Evolutionary conservation across 2,113 vertebrate genomes (phyloP), one percentile per base, ranked within the genome.

Genomic region (Eurystomus gularis): DNA sequence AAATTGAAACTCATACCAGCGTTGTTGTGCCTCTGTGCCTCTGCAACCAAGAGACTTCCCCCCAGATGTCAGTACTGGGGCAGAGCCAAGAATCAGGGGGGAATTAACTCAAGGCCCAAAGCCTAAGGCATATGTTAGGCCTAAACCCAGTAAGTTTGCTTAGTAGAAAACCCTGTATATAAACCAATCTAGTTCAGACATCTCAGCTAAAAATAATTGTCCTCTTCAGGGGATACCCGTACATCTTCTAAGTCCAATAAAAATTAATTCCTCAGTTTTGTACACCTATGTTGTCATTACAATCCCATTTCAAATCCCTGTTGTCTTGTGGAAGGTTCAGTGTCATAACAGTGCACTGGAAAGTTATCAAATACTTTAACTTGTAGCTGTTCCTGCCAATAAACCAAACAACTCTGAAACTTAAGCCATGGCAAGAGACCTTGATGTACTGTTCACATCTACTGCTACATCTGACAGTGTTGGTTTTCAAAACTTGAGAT

Each of bases 1-100:
- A 90, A 77, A 86, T 37, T 86, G 48, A 90, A 95, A 88, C 42
- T 66, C 46, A 44, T 17, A 46, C 33, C 52, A n/a, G 75, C n/a
- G 66, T 13, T 15, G 21, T 5, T 16, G 11, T 5, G 80, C 49
- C 39, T 64, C 9, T 51, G 39, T 17, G n/a, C 12, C 31, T 42
- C 46, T 39, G 14, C 1, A 3, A 48, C 19, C 0, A 0, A 80
- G 14, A 71, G 13, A 17, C 35, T 92, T 81, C 31, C 10, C 25
- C 52, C 5, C 18, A 79, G 12, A 42, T 39, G 70, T 66, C 85
- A 76, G 14, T 7, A 21, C 7, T 46, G n/a, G n/a, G 62, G 15
- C 35, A 89, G 10, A 89, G 29, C 33, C 73, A 89, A 64, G 21
- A 69, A n/a, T 40, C 24, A 33, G 9, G 28, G 31, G 4, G 4